Conservation (phyloP, 1,140 invertebrate species). For the Diorhabda elongata region DNA sequence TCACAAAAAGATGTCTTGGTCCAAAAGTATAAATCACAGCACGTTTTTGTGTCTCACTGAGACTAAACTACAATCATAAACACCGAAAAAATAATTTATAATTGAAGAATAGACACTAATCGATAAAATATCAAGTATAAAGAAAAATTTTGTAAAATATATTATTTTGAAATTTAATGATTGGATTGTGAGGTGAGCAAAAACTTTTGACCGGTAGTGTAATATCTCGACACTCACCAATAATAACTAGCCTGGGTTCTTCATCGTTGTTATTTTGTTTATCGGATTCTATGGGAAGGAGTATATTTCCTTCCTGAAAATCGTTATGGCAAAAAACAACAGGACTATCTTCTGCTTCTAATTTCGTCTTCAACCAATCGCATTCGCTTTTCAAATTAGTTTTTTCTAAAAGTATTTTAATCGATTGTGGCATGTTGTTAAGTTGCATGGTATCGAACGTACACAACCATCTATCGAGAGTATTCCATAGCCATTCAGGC, state of each 20-base stretch:
- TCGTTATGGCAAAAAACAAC: slow-evolving; percentile 98
- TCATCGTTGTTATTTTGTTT: slow-evolving; percentile 40
- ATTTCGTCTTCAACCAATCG: slow-evolving; percentile 59
- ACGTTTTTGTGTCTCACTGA: too few species aligned
- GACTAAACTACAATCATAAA: too few species aligned
- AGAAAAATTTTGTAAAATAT: neutral
- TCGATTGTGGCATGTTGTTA: slow-evolving; percentile 35
- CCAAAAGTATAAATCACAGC: too few species aligned
- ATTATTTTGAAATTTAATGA: neutral
- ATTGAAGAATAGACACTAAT: too few species aligned
- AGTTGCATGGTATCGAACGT: slow-evolving; percentile 46
- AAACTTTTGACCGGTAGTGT: neutral
- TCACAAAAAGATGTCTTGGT: too few species aligned
- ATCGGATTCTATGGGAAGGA: slow-evolving; percentile 52
- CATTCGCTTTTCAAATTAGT: slow-evolving; percentile 62
- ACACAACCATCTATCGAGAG: slow-evolving; percentile 70
- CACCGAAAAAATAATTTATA: too few species aligned
- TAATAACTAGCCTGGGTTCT: slow-evolving; percentile 40
- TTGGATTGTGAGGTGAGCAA: too few species aligned
- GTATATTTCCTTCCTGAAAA: slow-evolving; percentile 84
- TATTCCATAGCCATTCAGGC: slow-evolving; percentile 89
- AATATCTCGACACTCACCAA: slow-evolving; percentile 34
- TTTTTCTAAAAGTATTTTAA: slow-evolving; percentile 35
- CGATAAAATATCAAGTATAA: too few species aligned
- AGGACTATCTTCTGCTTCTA: slow-evolving; percentile 64